phyloP scores from a whole-genome alignment of 2,888 invertebrate genomes.

The Agrochola lychnidis region DNA sequence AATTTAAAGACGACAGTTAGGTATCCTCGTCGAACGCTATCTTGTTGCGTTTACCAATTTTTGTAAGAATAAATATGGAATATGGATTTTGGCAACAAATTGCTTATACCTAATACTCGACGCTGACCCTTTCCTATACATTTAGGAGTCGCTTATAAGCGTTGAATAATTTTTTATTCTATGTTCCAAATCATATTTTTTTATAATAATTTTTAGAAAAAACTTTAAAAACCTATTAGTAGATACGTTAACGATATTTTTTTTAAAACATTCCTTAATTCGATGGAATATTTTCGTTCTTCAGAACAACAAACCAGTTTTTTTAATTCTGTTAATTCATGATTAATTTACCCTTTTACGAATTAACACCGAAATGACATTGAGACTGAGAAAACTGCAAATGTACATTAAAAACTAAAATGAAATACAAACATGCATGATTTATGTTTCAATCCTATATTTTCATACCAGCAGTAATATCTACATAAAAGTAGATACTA shows the following conservation, averaged over 20 bases:
- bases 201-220: neutral
- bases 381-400: neutral
- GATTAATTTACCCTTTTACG: neutral
- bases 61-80: neutral
- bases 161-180: neutral
- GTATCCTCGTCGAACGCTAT: no score
- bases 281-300: no score
- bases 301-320: neutral
- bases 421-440: conserved; percentile 22
- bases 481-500: neutral
- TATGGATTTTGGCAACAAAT: neutral
- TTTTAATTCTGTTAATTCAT: neutral
- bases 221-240: rapidly evolving
- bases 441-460: conserved; percentile 27
- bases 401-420: conserved; percentile 31
- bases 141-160: conserved; percentile 1
- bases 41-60: neutral
- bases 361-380: neutral
- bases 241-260: neutral
- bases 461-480: conserved; percentile 2
- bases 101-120: neutral
- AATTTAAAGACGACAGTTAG: neutral
- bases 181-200: neutral
- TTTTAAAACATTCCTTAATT: neutral
- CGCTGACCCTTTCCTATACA: neutral